Conservation (phyloP, 2,113 vertebrate species). For the Colistium nudipinnis region DNA sequence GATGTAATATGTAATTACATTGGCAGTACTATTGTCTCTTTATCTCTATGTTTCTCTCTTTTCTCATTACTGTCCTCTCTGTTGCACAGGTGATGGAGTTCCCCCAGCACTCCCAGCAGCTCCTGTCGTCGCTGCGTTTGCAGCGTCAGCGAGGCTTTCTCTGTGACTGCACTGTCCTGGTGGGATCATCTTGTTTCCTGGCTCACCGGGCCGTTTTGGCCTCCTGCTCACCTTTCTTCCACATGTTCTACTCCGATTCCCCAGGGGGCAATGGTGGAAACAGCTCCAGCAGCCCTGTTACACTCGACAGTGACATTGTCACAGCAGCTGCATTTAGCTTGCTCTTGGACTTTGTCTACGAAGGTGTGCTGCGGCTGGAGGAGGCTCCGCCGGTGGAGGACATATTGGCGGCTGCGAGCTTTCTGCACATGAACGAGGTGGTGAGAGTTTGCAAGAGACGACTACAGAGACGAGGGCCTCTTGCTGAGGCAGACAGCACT, state of each 20-base stretch:
- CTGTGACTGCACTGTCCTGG: conserved; percentile 91
- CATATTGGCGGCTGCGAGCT: conserved; percentile 93
- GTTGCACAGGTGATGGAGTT: conserved; percentile 86
- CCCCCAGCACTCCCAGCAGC: conserved; percentile 90
- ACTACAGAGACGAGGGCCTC: conserved; percentile 85
- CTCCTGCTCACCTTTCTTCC: conserved; percentile 94
- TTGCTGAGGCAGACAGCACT: conserved; percentile 93
- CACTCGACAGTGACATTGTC: conserved; percentile 92
- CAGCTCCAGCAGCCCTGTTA: conserved; percentile 77
- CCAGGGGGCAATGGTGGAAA: conserved; percentile 67
- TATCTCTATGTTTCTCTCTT: no score
- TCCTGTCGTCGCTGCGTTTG: conserved; percentile 87
- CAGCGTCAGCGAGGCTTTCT: conserved; percentile 93
- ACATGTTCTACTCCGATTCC: conserved; percentile 93
- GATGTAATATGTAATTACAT: no score
- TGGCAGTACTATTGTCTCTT: no score
- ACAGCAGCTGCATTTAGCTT: conserved; percentile 89
- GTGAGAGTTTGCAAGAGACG: conserved; percentile 93
- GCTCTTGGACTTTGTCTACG: conserved; percentile 94
- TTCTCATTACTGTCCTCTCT: not conserved
- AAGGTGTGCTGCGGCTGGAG: conserved; percentile 87
- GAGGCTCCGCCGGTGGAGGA: conserved; percentile 89
- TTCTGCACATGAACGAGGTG: conserved; percentile 96
- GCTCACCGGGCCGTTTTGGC: conserved; percentile 92
- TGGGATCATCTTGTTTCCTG: conserved; percentile 87